Conservation (phyloP, 2,888 invertebrate species). For the Sussaba pulchella region DNA sequence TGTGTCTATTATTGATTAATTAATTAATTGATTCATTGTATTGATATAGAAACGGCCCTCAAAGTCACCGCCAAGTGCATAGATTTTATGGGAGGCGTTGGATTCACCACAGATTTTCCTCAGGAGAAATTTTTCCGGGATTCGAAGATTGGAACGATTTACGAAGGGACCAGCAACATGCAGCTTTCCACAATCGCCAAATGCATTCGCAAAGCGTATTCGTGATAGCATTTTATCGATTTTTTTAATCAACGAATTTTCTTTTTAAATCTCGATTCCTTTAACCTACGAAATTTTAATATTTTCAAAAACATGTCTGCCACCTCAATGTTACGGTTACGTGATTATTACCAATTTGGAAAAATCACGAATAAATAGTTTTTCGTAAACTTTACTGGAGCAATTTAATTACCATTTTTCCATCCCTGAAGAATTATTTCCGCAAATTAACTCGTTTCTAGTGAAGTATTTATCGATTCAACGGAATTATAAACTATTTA, state of each 20-base stretch:
- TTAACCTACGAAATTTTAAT: too few species aligned
- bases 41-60: constrained; percentile 91
- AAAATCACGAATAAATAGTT: too few species aligned
- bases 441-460: too few species aligned
- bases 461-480: too few species aligned
- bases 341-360: too few species aligned
- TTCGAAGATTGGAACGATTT: constrained; percentile 98
- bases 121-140: constrained; percentile 98
- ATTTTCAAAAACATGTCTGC: too few species aligned
- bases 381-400: too few species aligned
- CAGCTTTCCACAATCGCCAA: constrained; percentile 98
- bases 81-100: constrained; percentile 99
- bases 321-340: too few species aligned
- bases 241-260: background rate
- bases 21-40: too few species aligned
- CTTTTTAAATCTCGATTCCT: background rate
- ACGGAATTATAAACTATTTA: too few species aligned
- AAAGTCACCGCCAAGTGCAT: constrained; percentile 96
- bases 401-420: too few species aligned
- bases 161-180: constrained; percentile 99
- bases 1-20: background rate
- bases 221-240: constrained; percentile 71
- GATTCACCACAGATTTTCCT: constrained; percentile 97
- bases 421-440: too few species aligned
- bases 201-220: constrained; percentile 90